Base-by-base conservation (phyloP, 2,888 invertebrate species). In the Morpho achilles region DNA sequence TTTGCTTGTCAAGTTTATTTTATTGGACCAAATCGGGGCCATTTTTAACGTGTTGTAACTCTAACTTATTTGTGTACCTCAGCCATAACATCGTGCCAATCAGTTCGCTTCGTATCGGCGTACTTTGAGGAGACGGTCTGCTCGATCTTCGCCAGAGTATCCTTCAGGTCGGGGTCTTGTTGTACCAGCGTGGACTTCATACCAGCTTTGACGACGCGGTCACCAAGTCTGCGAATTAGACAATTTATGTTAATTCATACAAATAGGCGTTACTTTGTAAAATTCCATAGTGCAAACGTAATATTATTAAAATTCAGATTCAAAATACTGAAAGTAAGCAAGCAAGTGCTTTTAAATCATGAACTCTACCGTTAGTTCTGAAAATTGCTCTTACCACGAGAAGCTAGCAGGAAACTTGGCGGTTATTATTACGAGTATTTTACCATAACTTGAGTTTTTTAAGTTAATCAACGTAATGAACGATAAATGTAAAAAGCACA, bases 161-260 rank as follows among this genome's bases (percentile, higher is more conserved):
- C 93, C 53, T 96, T 96, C 78, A 97, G 97, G 58, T 93, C 91
- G 0, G 97, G 97, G 91, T 99, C 99, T 74, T 97, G 96, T 7
- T 74, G 71, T 1, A 74, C 83, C 7, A 68, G 62, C 7, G 59
- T 50, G 0, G 83, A 82, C 74, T 96, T 96, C 84, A 98, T 96
- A 49, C 98, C 98, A 22, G 99, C 98, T 76, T 98, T 94, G 59
- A 99, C 92, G 5, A 99, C 98, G 41, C 99, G 94, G 82, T 98
- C 97, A 3, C 98, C 98, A 8, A 99, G 86, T 51, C 99, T 93
- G 66, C 1, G 22, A 39, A 40, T 16, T 48, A 10, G 4, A 22
- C 2, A 9, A 2, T 50, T 7, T 16, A 40, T n/a, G 22, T 1
- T 41, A 2, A 50, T 48, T 48, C 3, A 8, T 8, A 43, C 42